phyloP scores from a whole-genome alignment of 2,797 vertebrate genomes.

The Amphiprion clarkii region DNA sequence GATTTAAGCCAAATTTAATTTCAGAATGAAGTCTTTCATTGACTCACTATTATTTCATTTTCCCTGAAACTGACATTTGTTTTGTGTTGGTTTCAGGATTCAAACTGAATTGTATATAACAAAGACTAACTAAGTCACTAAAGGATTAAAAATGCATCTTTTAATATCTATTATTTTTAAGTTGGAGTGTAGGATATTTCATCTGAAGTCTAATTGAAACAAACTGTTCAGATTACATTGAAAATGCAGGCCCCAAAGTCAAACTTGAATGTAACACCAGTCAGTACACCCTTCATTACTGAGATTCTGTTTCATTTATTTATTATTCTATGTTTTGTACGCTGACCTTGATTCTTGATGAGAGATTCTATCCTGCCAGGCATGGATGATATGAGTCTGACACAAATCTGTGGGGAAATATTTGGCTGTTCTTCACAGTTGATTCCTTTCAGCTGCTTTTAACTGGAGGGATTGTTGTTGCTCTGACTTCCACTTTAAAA shows the following conservation, averaged over 20 bases:
- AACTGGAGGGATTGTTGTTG: neutral
- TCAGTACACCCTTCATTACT: neutral
- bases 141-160: too few species aligned
- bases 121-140: too few species aligned
- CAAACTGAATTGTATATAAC: too few species aligned
- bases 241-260: neutral
- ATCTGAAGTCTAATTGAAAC: neutral
- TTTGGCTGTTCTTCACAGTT: neutral
- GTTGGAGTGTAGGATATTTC: neutral
- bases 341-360: neutral
- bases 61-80: too few species aligned
- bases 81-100: too few species aligned
- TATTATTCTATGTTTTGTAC: too few species aligned
- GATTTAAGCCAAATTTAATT: neutral
- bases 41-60: too few species aligned
- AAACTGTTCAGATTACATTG: too few species aligned
- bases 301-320: neutral
- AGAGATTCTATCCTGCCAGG: neutral
- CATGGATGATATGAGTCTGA: neutral
- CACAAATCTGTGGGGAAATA: neutral
- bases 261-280: too few species aligned
- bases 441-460: neutral
- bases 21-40: neutral
- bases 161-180: too few species aligned
- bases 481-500: too few species aligned